Percentiles rank a stretch among this genome's conserved stretches.
phyloP scores from a whole-genome alignment of 2,797 vertebrate genomes.

The Sphaeramia orbicularis region DNA sequence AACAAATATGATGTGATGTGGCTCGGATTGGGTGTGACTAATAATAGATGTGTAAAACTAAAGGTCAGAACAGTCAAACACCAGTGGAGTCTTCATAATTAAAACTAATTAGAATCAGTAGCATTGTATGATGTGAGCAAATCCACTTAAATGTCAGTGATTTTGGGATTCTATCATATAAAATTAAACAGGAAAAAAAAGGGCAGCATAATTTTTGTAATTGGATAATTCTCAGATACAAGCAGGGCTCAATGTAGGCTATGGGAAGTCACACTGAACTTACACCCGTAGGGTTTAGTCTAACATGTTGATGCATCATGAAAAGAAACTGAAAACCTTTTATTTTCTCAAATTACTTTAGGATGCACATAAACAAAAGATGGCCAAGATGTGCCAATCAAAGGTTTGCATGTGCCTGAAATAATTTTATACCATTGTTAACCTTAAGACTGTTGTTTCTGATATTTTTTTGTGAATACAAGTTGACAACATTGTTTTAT shows the following conservation, averaged over 20 bases:
- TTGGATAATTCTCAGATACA: not conserved
- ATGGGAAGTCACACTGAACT: conserved; percentile 1
- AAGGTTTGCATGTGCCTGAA: conserved; percentile 2
- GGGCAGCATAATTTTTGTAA: too few species aligned
- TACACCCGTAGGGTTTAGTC: conserved; percentile 14
- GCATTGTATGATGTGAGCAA: not conserved
- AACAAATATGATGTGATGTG: conserved; percentile 40
- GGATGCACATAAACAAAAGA: conserved; percentile 10
- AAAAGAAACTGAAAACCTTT: conserved; percentile 29
- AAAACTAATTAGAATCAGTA: conserved; percentile 1
- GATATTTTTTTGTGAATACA: not conserved
- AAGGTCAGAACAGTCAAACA: conserved; percentile 12
- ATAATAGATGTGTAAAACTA: not conserved
- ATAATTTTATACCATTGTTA: conserved; percentile 1
- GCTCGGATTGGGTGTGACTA: conserved; percentile 16
- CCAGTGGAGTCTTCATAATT: conserved; percentile 4
- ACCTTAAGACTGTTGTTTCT: conserved; percentile 11
- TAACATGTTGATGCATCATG: conserved; percentile 12
- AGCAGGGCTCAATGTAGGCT: not conserved
- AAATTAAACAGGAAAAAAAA: not conserved
- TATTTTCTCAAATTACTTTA: conserved; percentile 14
- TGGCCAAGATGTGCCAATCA: conserved; percentile 30
- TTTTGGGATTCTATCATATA: not conserved
- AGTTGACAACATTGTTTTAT: not conserved
- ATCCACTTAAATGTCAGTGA: conserved; percentile 8